Base-by-base conservation (phyloP, 2,113 vertebrate genomes). In the Dinomys branickii region DNA sequence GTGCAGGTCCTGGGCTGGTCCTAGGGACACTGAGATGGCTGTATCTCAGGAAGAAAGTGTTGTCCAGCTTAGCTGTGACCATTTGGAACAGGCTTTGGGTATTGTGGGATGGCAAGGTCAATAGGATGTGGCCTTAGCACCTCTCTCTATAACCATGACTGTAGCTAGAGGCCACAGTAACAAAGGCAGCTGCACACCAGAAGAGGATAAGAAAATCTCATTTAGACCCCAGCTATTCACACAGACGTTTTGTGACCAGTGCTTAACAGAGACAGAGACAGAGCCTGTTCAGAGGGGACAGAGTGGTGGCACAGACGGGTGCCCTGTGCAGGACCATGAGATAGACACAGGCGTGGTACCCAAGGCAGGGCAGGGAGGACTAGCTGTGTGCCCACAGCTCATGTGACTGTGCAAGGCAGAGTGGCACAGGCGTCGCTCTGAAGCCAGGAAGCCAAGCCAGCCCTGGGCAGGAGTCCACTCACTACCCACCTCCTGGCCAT, bases 41-140 rank as follows among this genome's bases (percentile, higher is more conserved):
- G 47, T 44, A 33, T 17, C 3, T 13, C 3, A 0, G 67, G n/a
- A 33, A 4, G 73, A 41, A n/a, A 75, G 41, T 8, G 9, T 13
- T 0, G 17, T 41, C 50, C 58, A 22, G 59, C 8, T 3, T 4
- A 19, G 11, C 0, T 4, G 54, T 30, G 11, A 61, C 54, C 7
- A 0, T 41, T 28, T 4, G 3, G 13, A 3, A 2, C 16, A 47
- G 58, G n/a, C 22, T 61, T 3, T 41, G 63, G n/a, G 35, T 1
- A 10, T 38, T 11, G 2, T 11, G 26, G 47, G 5, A 1, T 4
- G 5, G 83, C 0, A 12, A 52, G 16, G 61, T 16, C 41, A 54
- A 30, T 22, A 13, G 0, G 41, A 26, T 3, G 0, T 5, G 5
- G 84, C 7, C 2, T 1, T 14, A 12, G 47, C 30, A 22, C 35